Base-by-base conservation (phyloP, 2,797 vertebrate genomes). In the Novumbra hubbsi region DNA sequence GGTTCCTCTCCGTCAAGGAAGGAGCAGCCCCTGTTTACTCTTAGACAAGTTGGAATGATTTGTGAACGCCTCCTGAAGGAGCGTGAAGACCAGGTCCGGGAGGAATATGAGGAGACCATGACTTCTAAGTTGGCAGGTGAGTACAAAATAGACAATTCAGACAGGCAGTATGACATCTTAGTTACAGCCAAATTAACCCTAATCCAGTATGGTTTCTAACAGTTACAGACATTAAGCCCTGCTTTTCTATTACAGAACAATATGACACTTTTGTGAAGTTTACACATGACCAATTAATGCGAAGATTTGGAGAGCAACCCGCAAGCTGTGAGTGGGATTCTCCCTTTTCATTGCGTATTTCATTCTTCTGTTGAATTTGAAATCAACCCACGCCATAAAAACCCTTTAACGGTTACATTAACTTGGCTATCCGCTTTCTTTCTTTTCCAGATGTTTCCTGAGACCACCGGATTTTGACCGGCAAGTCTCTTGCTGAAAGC, bases 51-150 rank as follows among this genome's bases (percentile, higher is more conserved):
- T 86, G 96, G 98, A 81, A 96, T 98, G 95, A 99, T 99, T 88
- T 99, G 98, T 88, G 98, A 99, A 92, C 97, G 98, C 81, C 94
- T 98, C 89, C 94, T 99, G 89, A 98, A 98, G 94, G 98, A 99
- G 88, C 93, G 96, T 76, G 97, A 99, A 93, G 98, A 99, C 83
- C 98, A 97, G 88, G 95, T 99, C 81, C 95, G 97, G 81, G 96
- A 99, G 93, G 97, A 99, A 75, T 99, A 98, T 77, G 98, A 99
- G 91, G 96, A 98, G 93, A 98, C 97, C 85, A 92, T 99, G 93
- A 97, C 96, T 81, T 95, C 96, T 86, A 99, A 99, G 93, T 92
- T 99, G 90, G 96, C 98, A 95, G 98, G 98, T 99, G 91, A 80
- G 30, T 83, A 74, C 5, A 15, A 15, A 7, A 1, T 21, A 21